These are phyloP conservation scores for Oxyteleia sp. DNA, from an alignment of 2,888 invertebrate species.

Conservation along the genomic window DNA sequence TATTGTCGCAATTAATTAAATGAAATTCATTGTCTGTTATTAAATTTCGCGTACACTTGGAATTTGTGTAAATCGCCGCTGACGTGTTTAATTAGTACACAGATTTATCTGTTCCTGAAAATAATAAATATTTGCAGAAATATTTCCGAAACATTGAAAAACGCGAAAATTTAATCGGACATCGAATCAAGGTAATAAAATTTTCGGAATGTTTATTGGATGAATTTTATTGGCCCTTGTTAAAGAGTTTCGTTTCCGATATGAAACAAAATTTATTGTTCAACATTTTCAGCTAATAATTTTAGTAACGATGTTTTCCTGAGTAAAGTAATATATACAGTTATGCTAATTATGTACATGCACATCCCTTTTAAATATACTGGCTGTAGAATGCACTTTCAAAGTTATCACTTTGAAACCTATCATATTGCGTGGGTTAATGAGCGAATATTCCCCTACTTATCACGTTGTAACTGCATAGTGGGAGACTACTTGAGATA, in stretches of 20 bases:
- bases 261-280: background rate
- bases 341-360: background rate
- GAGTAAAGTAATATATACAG: background rate
- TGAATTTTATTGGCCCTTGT: background rate
- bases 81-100: too few relatives aligned
- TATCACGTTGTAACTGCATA: background rate
- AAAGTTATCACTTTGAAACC: conserved; percentile 4
- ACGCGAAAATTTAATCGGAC: too few relatives aligned
- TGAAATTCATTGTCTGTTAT: too few relatives aligned
- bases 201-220: background rate
- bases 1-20: too few relatives aligned
- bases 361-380: background rate
- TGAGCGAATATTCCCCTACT: conserved; percentile 6
- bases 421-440: conserved; percentile 12
- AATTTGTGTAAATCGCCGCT: too few relatives aligned
- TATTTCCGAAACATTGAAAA: too few relatives aligned
- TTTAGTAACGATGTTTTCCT: background rate
- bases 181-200: background rate
- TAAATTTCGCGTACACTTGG: too few relatives aligned
- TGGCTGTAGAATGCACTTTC: background rate
- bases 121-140: too few relatives aligned
- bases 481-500: background rate
- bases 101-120: too few relatives aligned
- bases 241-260: background rate
- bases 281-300: background rate